Percentiles rank a stretch among this genome's conserved stretches.
phyloP scores from a whole-genome alignment of 2,888 invertebrate genomes.

The Chrysotoxum bicinctum region DNA sequence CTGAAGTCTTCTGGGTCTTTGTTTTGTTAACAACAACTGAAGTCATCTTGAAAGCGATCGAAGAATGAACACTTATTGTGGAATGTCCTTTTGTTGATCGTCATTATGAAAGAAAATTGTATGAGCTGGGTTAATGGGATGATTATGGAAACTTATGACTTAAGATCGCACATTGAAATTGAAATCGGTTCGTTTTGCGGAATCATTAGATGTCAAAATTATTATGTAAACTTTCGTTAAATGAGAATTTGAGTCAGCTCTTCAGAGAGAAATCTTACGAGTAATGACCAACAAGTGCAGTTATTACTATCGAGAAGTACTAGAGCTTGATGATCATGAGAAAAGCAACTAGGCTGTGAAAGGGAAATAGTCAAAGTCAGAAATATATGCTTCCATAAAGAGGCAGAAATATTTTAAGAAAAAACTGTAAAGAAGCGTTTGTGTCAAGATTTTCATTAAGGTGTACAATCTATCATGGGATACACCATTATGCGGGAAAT shows the following conservation, averaged over 20 bases:
- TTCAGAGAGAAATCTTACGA: background rate
- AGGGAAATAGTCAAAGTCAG: no score
- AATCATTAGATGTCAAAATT: constrained; percentile 2
- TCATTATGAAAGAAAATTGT: constrained; percentile 22
- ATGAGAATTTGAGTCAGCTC: constrained; percentile 19
- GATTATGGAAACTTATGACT: constrained; percentile 34
- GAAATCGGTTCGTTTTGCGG: background rate
- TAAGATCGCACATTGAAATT: background rate
- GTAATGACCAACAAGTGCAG: background rate
- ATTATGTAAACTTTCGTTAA: constrained; percentile 14
- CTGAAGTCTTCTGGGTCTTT: constrained; percentile 32
- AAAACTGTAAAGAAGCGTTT: no score
- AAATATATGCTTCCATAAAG: no score
- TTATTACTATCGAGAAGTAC: background rate
- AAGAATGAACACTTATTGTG: constrained; percentile 52
- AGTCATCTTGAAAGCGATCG: constrained; percentile 35
- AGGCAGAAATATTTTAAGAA: no score
- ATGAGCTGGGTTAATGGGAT: constrained; percentile 55
- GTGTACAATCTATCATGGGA: no score
- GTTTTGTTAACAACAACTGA: constrained; percentile 58
- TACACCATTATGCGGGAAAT: no score
- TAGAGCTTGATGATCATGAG: no score
- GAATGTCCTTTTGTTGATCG: constrained; percentile 67
- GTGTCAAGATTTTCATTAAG: no score
- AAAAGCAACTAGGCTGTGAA: no score